Percentiles rank a stretch among this genome's conserved stretches.
Conservation (phyloP, 2,888 invertebrate genomes). For the Agrypnus murinus region DNA sequence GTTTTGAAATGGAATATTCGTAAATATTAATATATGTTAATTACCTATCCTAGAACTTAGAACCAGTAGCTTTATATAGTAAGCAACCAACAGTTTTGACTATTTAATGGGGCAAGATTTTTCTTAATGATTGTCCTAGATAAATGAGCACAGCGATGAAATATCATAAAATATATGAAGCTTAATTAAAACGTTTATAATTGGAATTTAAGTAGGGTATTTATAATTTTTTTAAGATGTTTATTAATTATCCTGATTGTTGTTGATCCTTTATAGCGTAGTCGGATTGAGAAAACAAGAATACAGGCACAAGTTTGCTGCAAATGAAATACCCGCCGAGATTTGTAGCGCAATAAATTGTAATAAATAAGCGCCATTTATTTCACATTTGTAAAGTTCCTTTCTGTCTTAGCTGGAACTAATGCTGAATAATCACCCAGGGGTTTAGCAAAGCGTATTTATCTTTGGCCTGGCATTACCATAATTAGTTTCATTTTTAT, state of each 20-base stretch:
- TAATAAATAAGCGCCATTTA: conserved; percentile 22
- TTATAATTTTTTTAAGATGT: conserved; percentile 7
- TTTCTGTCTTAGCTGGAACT: conserved; percentile 18
- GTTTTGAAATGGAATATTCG: conserved; percentile 13
- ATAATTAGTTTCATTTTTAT: conserved; percentile 15
- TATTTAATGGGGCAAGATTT: background rate
- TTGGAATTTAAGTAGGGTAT: conserved; percentile 23
- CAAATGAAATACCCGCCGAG: conserved; percentile 20
- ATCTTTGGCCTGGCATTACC: conserved; percentile 18
- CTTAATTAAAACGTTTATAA: conserved; percentile 29
- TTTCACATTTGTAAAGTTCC: background rate
- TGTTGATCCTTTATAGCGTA: background rate
- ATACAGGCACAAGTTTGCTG: conserved; percentile 3
- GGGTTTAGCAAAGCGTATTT: conserved; percentile 14
- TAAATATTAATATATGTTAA: conserved; percentile 35
- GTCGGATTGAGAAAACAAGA: background rate
- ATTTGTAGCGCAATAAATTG: conserved; percentile 25
- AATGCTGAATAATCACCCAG: conserved; percentile 26
- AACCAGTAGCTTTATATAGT: conserved; percentile 23
- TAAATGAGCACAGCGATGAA: conserved; percentile 17
- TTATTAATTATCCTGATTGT: conserved; percentile 5
- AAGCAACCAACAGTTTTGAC: conserved; percentile 14
- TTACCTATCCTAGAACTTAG: background rate
- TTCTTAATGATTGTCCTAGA: conserved; percentile 17
- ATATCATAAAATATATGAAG: conserved; percentile 18